Conservation (phyloP, 2,113 vertebrate species). For the Periophthalmodon schlosseri region DNA sequence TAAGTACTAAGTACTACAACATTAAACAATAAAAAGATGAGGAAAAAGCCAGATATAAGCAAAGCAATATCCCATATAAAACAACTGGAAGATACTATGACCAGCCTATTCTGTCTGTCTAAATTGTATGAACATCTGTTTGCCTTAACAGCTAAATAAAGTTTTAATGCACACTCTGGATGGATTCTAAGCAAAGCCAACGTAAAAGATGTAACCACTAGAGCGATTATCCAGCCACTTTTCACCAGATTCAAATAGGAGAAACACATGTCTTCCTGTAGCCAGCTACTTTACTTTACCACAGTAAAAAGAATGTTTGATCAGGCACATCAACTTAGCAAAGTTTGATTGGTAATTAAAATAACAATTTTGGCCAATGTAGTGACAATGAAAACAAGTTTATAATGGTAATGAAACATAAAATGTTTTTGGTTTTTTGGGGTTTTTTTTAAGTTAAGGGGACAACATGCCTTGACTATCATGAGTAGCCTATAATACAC, state of each 20-base stretch:
- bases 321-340: conserved; percentile 11
- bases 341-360: neutral
- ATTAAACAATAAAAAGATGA: neutral
- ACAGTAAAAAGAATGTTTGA: conserved; percentile 42
- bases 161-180: conserved; percentile 40
- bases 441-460: neutral
- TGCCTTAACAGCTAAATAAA: conserved; percentile 26
- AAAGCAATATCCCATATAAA: neutral
- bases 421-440: too few species aligned
- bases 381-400: neutral
- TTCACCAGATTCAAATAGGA: conserved; percentile 24
- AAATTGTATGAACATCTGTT: conserved; percentile 40
- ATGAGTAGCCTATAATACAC: neutral
- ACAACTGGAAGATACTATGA: neutral
- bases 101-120: neutral
- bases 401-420: neutral
- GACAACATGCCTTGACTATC: neutral
- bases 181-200: conserved; percentile 45
- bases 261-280: conserved; percentile 55
- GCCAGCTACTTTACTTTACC: conserved; percentile 27
- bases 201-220: conserved; percentile 9
- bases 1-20: too few species aligned
- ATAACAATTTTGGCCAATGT: neutral
- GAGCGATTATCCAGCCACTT: conserved; percentile 9
- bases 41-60: neutral